Conservation (phyloP, 2,797 vertebrate species). For the Onychomys leucogaster region DNA sequence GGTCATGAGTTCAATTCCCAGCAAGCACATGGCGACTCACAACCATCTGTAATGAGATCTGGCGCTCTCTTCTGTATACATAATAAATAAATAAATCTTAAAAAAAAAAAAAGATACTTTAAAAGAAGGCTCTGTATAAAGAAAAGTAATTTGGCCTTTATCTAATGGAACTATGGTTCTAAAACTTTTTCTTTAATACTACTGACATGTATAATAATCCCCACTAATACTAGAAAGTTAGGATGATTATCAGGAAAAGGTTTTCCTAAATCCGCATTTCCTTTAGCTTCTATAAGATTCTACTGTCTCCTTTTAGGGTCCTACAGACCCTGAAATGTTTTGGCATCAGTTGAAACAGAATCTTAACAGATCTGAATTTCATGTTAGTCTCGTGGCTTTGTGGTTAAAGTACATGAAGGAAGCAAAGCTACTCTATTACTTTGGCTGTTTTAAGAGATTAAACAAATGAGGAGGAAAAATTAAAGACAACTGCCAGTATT, state of each 20-base stretch:
- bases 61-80: no score
- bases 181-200: not conserved
- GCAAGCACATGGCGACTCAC: no score
- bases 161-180: not conserved
- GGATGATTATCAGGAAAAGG: conserved; percentile 13
- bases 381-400: not conserved
- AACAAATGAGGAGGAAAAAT: not conserved
- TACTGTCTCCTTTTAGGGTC: not conserved
- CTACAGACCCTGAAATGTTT: not conserved
- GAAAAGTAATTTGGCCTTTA: conserved; percentile 18
- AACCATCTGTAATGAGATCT: no score
- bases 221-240: conserved; percentile 6
- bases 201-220: not conserved
- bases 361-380: conserved; percentile 35
- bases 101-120: conserved; percentile 39
- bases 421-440: conserved; percentile 15
- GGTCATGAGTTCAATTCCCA: no score
- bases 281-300: conserved; percentile 6
- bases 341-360: not conserved
- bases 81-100: no score
- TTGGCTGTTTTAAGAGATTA: not conserved
- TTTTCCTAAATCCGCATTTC: conserved; percentile 34
- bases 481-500: not conserved
- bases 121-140: not conserved
- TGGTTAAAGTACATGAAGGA: not conserved